Base-by-base conservation (phyloP, 2,888 invertebrate genomes). In the Siphonodentalium dalli region DNA sequence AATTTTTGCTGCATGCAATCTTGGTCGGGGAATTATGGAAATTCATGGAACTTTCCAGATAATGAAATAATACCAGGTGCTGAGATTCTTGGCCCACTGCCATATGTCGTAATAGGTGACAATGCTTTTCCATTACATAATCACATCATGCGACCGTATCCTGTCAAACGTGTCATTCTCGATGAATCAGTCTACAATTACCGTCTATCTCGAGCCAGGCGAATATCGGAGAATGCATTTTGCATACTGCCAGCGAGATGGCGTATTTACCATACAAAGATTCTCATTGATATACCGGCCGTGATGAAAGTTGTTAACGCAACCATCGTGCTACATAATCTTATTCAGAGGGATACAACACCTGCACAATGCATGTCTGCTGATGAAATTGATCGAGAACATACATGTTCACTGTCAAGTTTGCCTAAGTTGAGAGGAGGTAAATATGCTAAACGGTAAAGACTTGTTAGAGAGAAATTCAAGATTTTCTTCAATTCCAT, bases 41-140 rank as follows among this genome's bases (percentile, higher is more conserved):
- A n/a, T n/a, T n/a, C n/a, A n/a, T n/a, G n/a, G n/a, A n/a, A n/a
- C n/a, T n/a, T n/a, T n/a, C n/a, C n/a, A n/a, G n/a, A n/a, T n/a
- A n/a, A n/a, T n/a, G n/a, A n/a, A n/a, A n/a, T n/a, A n/a, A n/a
- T 61, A 28, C 63, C 65, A 39, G 49, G 39, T 27, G 57, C 51
- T 37, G 43, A 42, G 13, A 3, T 40, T 26, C 51, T 55, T 40
- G 56, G 52, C 11, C 42, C 52, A 21, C 26, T 60, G 37, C 62
- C 66, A 27, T 56, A 60, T 46, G 60, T 69, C 15, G 21, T 68
- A 29, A 47, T 71, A 28, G 68, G 52, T 20, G 69, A 71, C 49
- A 64, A 71, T 35, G 67, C 66, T 31, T 72, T 72, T 61, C 62
- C 69, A 21, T 46, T 71, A 20, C 39, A 48, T 23, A 33, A 46